phyloP scores from a whole-genome alignment of 2,113 vertebrate genomes.

The Gnathonemus longibarbis region DNA sequence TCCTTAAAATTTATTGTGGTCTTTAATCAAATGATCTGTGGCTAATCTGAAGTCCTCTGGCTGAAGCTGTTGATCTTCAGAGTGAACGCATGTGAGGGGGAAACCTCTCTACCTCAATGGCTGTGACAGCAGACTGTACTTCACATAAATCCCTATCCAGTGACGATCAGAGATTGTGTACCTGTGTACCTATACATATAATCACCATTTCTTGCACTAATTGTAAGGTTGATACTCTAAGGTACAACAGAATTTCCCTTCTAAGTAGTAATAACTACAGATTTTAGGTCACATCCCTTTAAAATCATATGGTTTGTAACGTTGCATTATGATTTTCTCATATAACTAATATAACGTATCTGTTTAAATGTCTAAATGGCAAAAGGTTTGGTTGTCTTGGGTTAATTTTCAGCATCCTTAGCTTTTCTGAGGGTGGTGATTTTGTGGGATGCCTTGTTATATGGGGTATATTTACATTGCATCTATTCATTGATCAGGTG shows the following conservation, averaged over 20 bases:
- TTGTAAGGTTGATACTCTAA: not conserved
- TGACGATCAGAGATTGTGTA: not conserved
- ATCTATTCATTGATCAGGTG: not conserved
- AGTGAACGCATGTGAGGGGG: not conserved
- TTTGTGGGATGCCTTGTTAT: not conserved
- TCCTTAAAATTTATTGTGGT: slow-evolving; percentile 15
- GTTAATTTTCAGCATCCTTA: not conserved
- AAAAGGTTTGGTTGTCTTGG: not conserved
- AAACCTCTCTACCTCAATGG: not conserved
- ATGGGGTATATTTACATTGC: not conserved
- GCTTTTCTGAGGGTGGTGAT: not conserved
- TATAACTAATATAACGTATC: not conserved
- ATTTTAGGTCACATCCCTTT: not conserved
- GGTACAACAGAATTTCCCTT: not conserved
- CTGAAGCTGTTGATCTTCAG: not conserved
- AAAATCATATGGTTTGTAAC: not conserved
- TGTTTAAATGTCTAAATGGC: not conserved
- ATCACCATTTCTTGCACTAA: not conserved
- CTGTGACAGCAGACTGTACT: not conserved
- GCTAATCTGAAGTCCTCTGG: not conserved
- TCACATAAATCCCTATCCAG: not conserved
- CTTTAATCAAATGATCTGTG: slow-evolving; percentile 13
- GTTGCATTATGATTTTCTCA: not conserved
- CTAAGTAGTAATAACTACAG: not conserved
- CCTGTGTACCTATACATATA: not conserved